A percentile compares a stretch with the other conserved stretches of the same genome.
These are phyloP conservation scores for Idris sp. DNA, from an alignment of 1,140 invertebrate species.

Conservation along the genomic window DNA sequence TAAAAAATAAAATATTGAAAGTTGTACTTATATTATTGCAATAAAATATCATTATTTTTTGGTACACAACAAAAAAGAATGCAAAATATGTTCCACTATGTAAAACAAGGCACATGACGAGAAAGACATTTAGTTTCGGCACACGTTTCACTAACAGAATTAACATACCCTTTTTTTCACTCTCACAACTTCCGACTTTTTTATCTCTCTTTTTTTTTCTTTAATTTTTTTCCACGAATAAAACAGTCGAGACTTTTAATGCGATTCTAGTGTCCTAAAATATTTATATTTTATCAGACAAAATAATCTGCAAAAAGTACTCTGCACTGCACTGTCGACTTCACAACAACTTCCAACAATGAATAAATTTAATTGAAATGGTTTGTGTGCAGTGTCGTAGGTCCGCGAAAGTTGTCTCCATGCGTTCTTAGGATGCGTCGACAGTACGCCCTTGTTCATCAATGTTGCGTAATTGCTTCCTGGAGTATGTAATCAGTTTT, in stretches of 20 bases:
- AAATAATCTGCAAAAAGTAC: too few relatives aligned
- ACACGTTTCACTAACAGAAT: constrained; percentile 22
- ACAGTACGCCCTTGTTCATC: constrained; percentile 61
- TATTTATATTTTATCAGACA: too few relatives aligned
- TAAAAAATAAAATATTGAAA: too few relatives aligned
- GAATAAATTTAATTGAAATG: constrained; percentile 41
- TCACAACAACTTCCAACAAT: constrained; percentile 15
- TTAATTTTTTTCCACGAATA: too few relatives aligned
- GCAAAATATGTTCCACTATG: too few relatives aligned
- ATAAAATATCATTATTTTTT: too few relatives aligned
- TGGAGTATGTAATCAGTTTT: constrained; percentile 65
- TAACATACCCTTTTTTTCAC: constrained; percentile 25
- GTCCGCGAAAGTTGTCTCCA: constrained; percentile 66
- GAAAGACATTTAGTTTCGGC: constrained; percentile 22
- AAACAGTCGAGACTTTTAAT: constrained; percentile 13
- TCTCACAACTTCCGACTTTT: too few relatives aligned
- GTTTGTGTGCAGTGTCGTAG: constrained; percentile 67
- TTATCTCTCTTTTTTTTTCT: constrained; percentile 5
- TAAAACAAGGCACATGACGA: too few relatives aligned
- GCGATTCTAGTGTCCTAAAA: too few relatives aligned
- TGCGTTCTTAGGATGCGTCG: constrained; percentile 55
- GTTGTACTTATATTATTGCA: too few relatives aligned
- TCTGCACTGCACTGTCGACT: constrained; percentile 27
- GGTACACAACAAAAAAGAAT: too few relatives aligned
- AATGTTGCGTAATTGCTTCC: constrained; percentile 65